Evolutionary conservation across 2,888 invertebrate species (phyloP).

Genomic region (Orthonychiurus folsomi): DNA sequence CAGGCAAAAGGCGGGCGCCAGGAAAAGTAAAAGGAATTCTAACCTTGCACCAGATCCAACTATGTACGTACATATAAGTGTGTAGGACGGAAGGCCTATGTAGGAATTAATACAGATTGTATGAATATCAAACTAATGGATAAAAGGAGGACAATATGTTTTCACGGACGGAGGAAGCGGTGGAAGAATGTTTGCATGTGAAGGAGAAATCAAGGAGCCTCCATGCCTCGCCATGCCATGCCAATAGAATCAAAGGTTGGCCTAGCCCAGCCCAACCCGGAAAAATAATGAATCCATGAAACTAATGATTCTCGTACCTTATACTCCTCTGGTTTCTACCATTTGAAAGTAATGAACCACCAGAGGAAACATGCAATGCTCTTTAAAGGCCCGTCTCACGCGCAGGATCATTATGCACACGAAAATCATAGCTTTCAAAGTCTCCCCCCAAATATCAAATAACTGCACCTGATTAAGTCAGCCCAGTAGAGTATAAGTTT

Average conservation of each 20-base stretch:
- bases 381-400: slow-evolving; percentile 9
- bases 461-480: too few species aligned
- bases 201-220: background rate
- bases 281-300: background rate
- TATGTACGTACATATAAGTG: too few species aligned
- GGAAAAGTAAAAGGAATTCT: too few species aligned
- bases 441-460: too few species aligned
- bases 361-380: slow-evolving; percentile 2
- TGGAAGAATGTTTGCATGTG: background rate
- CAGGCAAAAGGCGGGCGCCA: too few species aligned
- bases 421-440: too few species aligned
- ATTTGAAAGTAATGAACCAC: slow-evolving; percentile 4
- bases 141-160: background rate
- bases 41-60: too few species aligned
- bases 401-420: too few species aligned
- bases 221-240: background rate
- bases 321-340: background rate
- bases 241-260: slow-evolving; percentile 1
- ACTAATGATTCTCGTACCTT: background rate
- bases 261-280: background rate
- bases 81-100: too few species aligned
- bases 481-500: too few species aligned
- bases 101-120: background rate
- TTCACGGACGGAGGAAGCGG: background rate
- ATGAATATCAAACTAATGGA: slow-evolving; percentile 1